Evolutionary conservation across 2,113 vertebrate genomes (phyloP).

Genomic region (Seriola rivoliana): DNA sequence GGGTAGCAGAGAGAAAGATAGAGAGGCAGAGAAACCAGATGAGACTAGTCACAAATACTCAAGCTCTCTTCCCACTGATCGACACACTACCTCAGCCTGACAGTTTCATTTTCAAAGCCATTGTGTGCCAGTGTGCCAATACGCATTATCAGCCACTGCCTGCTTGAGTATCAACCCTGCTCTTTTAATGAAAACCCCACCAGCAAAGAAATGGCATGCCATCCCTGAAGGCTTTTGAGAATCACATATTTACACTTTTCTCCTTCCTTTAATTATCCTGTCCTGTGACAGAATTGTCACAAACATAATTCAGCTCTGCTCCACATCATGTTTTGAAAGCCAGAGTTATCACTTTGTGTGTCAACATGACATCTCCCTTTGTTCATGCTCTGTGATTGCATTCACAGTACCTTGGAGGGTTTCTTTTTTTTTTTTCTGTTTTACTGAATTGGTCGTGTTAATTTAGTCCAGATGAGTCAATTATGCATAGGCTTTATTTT

Average conservation of each 20-base stretch:
- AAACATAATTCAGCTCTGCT: conserved; percentile 32
- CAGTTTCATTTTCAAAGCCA: conserved; percentile 70
- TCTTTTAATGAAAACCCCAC: conserved; percentile 29
- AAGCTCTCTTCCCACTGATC: conserved; percentile 54
- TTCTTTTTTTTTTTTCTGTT: conserved; percentile 8
- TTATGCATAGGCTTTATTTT: conserved; percentile 71
- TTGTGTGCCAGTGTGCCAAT: conserved; percentile 56
- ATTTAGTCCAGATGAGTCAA: conserved; percentile 66
- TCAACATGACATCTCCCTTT: conserved; percentile 66
- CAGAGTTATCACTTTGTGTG: conserved; percentile 47
- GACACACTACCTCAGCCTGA: conserved; percentile 62
- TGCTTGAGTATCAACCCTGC: conserved; percentile 36
- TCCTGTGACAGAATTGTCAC: conserved; percentile 34
- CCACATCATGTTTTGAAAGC: conserved; percentile 41
- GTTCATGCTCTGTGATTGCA: conserved; percentile 46
- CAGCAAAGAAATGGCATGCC: conserved; percentile 32
- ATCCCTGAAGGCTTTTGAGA: conserved; percentile 22
- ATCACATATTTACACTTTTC: conserved; percentile 35
- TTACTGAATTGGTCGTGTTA: conserved; percentile 51
- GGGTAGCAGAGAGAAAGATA: conserved; percentile 35
- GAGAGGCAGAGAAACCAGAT: conserved; percentile 64
- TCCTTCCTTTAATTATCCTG: conserved; percentile 50
- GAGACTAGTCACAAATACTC: conserved; percentile 61
- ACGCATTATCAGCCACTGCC: conserved; percentile 45
- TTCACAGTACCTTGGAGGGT: conserved; percentile 55